Conservation (phyloP, 2,113 vertebrate species). For the Myrmecobius fasciatus region DNA sequence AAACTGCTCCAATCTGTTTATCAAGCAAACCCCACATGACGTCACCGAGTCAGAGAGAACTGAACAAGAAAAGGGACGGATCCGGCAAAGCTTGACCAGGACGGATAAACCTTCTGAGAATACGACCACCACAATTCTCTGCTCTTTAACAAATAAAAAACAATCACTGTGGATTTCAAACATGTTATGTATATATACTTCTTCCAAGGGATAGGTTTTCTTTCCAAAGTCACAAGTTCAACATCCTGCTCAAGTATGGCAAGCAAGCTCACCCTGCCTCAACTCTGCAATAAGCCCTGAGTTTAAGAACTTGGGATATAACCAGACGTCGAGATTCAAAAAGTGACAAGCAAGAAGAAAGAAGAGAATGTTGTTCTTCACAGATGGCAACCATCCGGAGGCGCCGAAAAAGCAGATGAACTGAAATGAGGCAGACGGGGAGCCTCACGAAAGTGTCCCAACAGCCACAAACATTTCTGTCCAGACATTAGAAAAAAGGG, state of each 20-base stretch:
- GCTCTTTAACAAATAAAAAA: not conserved
- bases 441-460: not conserved
- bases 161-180: not conserved
- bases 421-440: not conserved
- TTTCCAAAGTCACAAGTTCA: not conserved
- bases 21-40: too few species aligned
- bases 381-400: not conserved
- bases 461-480: not conserved
- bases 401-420: fast-evolving
- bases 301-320: not conserved
- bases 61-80: not conserved
- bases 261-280: not conserved
- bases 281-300: not conserved
- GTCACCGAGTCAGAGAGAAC: not conserved
- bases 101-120: not conserved
- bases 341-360: not conserved
- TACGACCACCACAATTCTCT: not conserved
- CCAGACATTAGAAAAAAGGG: not conserved
- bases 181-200: not conserved
- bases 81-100: not conserved
- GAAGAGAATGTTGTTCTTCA: not conserved
- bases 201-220: not conserved
- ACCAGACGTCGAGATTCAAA: not conserved
- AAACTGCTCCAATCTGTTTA: not conserved
- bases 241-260: not conserved